Percentiles rank a stretch among this genome's conserved stretches.
These are phyloP conservation scores for Chamaea fasciata DNA, from an alignment of 2,113 vertebrate genomes.

Conservation along the genomic window DNA sequence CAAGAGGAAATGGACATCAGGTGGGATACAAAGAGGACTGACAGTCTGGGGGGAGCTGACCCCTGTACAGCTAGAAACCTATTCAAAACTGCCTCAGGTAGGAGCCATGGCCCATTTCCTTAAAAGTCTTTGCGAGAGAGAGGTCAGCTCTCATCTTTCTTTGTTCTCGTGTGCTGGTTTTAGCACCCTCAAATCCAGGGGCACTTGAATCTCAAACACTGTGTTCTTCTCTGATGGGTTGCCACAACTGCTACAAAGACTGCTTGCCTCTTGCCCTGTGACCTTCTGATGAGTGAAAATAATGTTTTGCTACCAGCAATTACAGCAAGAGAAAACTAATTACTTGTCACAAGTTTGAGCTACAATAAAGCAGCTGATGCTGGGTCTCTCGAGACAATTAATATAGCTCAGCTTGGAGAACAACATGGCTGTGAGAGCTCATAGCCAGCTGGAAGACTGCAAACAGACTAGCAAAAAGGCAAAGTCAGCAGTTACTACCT, in stretches of 20 bases:
- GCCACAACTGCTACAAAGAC: background rate
- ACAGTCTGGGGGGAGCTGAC: background rate
- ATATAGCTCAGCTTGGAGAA: conserved; percentile 4
- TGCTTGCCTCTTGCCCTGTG: background rate
- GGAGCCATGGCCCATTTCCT: background rate
- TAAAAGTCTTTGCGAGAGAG: background rate
- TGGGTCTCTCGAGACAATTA: conserved; percentile 5
- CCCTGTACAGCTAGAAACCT: background rate
- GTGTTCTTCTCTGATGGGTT: background rate
- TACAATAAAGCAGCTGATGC: conserved; percentile 18
- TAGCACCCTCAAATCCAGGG: background rate
- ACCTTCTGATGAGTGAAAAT: background rate
- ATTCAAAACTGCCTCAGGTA: background rate
- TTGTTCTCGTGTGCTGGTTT: background rate
- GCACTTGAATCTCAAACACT: background rate
- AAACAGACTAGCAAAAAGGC: background rate
- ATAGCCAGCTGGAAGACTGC: conserved; percentile 3
- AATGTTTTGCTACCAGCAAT: background rate
- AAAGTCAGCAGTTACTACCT: conserved; percentile 13
- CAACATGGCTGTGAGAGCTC: background rate
- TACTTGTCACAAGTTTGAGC: background rate
- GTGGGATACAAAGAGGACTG: background rate
- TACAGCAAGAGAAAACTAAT: background rate
- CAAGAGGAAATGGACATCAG: background rate
- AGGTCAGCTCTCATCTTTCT: background rate